Percentiles rank a stretch among this genome's conserved stretches.
These are phyloP conservation scores for Blennius ocellaris DNA, from an alignment of 2,113 vertebrate genomes.

Conservation along the genomic window DNA sequence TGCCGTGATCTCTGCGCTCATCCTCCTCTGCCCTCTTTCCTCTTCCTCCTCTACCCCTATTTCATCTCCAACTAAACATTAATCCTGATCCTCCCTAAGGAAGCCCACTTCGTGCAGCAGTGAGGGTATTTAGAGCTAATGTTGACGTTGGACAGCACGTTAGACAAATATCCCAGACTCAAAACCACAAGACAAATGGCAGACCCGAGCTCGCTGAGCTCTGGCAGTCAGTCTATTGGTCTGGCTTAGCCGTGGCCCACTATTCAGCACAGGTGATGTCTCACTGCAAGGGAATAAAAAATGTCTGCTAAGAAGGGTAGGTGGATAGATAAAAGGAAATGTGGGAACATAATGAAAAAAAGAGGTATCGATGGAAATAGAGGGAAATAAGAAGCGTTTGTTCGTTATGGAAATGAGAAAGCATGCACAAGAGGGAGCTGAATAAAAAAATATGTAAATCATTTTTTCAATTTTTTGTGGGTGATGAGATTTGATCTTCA, in stretches of 20 bases:
- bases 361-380: constrained; percentile 21
- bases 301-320: constrained; percentile 21
- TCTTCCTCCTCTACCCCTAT: constrained; percentile 35
- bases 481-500: constrained; percentile 14
- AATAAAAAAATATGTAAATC: not conserved
- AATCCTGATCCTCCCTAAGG: constrained; percentile 70
- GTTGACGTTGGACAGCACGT: constrained; percentile 81
- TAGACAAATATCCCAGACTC: constrained; percentile 78
- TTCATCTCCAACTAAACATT: constrained; percentile 58
- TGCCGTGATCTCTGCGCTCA: constrained; percentile 44
- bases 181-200: constrained; percentile 82
- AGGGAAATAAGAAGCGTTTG: too few relatives aligned
- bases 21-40: constrained; percentile 36
- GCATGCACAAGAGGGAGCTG: constrained; percentile 16
- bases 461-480: not conserved
- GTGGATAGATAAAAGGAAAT: constrained; percentile 48
- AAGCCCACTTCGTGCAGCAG: constrained; percentile 73
- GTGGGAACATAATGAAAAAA: constrained; percentile 14
- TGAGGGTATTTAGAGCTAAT: constrained; percentile 75
- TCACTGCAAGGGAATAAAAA: constrained; percentile 53
- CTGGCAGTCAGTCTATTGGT: constrained; percentile 62
- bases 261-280: constrained; percentile 73
- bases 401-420: constrained; percentile 25
- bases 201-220: constrained; percentile 64
- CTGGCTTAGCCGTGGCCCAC: constrained; percentile 59